Conservation (phyloP, 1,140 invertebrate genomes). For the roundworm (Caenorhabditis elegans) region WBcel235 BX284603.4:3502001-3502500, state of each 20-base stretch:
- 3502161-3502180: slow-evolving; percentile 21
- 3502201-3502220: not conserved
- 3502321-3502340: not conserved
- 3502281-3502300: slow-evolving; percentile 1
- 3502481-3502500: not conserved
- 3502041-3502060: not conserved
- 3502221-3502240: not conserved
- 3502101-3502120: no score
- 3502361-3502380: not conserved
- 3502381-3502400: not conserved
- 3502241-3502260: not conserved
- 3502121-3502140: not conserved
- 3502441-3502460: not conserved
- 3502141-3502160: not conserved
- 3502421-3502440: not conserved
- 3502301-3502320: not conserved
- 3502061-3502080: not conserved
- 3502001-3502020: not conserved
- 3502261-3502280: not conserved
- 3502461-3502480: not conserved
- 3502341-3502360: not conserved
- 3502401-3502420: not conserved
- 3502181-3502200: not conserved
- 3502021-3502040: not conserved
- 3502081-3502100: no score